phyloP scores from a whole-genome alignment of 2,797 vertebrate genomes.

The Sternotherus odoratus region DNA sequence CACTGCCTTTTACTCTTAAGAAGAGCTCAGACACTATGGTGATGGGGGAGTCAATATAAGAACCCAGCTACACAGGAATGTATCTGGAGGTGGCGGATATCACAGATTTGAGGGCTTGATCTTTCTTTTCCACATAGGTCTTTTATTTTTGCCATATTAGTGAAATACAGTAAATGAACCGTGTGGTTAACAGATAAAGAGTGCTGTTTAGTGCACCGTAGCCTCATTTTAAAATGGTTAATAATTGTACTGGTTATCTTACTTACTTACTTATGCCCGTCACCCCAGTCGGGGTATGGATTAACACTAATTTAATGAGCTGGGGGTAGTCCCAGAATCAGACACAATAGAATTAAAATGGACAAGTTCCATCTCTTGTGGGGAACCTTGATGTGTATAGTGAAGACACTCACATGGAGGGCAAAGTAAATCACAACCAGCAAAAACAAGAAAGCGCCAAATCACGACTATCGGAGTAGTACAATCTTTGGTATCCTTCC shows the following conservation, averaged over 20 bases:
- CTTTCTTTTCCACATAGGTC: not conserved
- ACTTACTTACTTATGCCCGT: too few relatives aligned
- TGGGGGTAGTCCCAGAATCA: not conserved
- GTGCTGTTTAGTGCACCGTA: not conserved
- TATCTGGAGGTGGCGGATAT: not conserved
- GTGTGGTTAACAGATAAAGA: not conserved
- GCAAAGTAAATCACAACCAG: not conserved
- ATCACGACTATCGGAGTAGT: not conserved
- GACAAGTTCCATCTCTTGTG: not conserved
- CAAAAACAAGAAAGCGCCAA: not conserved
- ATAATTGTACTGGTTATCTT: not conserved
- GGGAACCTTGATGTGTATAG: not conserved
- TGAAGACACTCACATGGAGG: not conserved
- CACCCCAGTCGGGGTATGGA: too few relatives aligned
- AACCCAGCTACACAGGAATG: not conserved
- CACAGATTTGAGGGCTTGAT: not conserved
- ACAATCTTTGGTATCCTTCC: not conserved
- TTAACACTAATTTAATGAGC: not conserved
- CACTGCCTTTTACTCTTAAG: not conserved
- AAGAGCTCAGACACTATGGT: not conserved
- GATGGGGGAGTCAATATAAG: not conserved
- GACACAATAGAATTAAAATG: not conserved
- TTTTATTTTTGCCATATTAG: not conserved
- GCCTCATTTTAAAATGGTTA: not conserved
- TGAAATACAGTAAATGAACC: not conserved